A percentile compares a stretch with the other conserved stretches of the same genome.
These are phyloP conservation scores for Ceratina australensis DNA, from an alignment of 1,140 invertebrate species.

Conservation along the genomic window DNA sequence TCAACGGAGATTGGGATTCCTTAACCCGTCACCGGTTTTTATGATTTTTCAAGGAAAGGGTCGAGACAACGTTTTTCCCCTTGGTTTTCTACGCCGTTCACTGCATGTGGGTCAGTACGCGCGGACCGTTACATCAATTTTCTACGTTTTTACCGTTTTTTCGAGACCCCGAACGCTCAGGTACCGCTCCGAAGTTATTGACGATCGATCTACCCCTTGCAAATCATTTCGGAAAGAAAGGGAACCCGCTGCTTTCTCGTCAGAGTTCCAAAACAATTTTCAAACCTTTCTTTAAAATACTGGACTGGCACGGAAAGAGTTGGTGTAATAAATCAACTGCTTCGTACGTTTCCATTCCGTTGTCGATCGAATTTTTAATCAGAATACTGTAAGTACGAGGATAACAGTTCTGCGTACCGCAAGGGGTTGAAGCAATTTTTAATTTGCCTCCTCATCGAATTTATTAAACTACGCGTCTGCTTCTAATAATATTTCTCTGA, in stretches of 20 bases:
- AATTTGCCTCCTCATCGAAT: too few relatives aligned
- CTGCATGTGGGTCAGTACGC: constrained; percentile 47
- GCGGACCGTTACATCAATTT: constrained; percentile 29
- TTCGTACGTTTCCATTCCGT: too few relatives aligned
- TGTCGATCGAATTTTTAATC: too few relatives aligned
- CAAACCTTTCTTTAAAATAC: too few relatives aligned
- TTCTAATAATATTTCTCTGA: not conserved
- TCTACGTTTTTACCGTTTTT: constrained; percentile 61
- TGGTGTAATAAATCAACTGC: too few relatives aligned
- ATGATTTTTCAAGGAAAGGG: constrained; percentile 46
- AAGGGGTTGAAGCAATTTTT: too few relatives aligned
- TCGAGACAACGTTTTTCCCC: constrained; percentile 6
- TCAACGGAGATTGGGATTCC: constrained; percentile 55
- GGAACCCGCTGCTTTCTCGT: not conserved
- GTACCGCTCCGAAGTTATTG: constrained; percentile 36
- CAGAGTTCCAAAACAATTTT: too few relatives aligned
- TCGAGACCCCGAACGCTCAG: not conserved
- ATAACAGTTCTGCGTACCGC: too few relatives aligned
- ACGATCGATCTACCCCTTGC: constrained; percentile 31
- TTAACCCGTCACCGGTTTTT: constrained; percentile 45
- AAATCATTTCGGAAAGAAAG: constrained; percentile 16
- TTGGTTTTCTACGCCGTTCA: not conserved
- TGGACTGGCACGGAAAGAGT: too few relatives aligned
- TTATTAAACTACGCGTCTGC: too few relatives aligned
- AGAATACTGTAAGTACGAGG: too few relatives aligned